Evolutionary conservation across 2,888 invertebrate genomes (phyloP), one percentile per base, ranked within the genome.

Genomic region (Drosophila formosana): DNA sequence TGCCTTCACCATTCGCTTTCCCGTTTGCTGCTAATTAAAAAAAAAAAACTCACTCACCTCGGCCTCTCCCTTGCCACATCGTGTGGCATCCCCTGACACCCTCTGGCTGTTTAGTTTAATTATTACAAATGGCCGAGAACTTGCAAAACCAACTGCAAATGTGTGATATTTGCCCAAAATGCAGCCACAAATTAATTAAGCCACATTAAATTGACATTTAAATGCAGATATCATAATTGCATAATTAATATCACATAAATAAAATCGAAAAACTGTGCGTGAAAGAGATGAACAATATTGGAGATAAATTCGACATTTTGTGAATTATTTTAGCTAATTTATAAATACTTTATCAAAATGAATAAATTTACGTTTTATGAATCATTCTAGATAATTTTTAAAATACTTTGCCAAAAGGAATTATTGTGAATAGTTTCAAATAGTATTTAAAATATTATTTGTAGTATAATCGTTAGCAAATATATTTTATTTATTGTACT

Each of bases 71-170:
- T 13, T 4, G 25, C 18, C 50, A 50, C 13, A 1, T 18, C 18
- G 18, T 30, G 6, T 7, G 6, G 6, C 39, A 2, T 6, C 3
- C 39, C 39, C 1, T 25, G 13, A n/a, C 13, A 13, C 53, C 39
- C n/a, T 41, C 3, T 41, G 9, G 37, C 7, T 47, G 50, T 87
- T 84, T 85, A 78, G 70, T 75, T 78, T 87, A 84, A 84, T 84
- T 84, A 84, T 87, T 79, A 87, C 82, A 87, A 84, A 84, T 84
- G 85, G 72, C 30, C 68, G 39, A 63, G 60, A 56, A 56, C 60
- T 60, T 8, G 11, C 34, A 61, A 46, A 65, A 63, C 37, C 49
- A 74, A 62, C 46, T 63, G 51, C 50, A 63, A 63, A 13, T 41
- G 11, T 28, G 43, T 18, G 58, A 34, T 56, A 51, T 65, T 61